Evolutionary conservation across 2,888 invertebrate species (phyloP).

Genomic region (Pimpla rufipes): DNA sequence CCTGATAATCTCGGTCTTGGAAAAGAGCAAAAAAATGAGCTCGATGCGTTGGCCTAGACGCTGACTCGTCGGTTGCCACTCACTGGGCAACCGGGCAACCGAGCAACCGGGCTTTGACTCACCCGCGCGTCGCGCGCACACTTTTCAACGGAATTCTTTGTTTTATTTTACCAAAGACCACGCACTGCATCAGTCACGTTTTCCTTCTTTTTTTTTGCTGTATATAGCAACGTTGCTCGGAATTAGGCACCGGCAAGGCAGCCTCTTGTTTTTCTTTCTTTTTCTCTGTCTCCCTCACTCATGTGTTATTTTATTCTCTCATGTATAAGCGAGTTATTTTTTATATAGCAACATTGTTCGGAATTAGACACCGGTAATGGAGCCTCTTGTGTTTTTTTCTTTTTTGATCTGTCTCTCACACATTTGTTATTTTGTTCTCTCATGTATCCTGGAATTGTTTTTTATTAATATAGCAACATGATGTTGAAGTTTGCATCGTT

Average conservation of each 20-base stretch:
- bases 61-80: conserved; percentile 5
- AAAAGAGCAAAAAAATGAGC: conserved; percentile 41
- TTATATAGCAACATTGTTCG: no score
- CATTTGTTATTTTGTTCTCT: no score
- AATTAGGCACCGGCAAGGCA: conserved; percentile 11
- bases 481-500: no score
- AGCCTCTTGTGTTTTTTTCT: no score
- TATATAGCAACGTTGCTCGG: conserved; percentile 14
- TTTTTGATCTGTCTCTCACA: no score
- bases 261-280: conserved; percentile 7
- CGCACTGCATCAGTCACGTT: conserved; percentile 10
- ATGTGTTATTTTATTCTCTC: no score
- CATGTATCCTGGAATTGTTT: no score
- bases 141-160: conserved; percentile 47
- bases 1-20: conserved; percentile 50
- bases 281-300: no score
- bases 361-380: no score
- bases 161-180: conserved; percentile 52
- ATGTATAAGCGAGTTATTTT: conserved; percentile 17
- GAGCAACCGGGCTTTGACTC: conserved; percentile 47
- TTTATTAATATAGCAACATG: no score
- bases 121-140: conserved; percentile 26
- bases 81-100: no score
- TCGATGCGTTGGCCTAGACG: conserved; percentile 14
- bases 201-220: background rate